Evolutionary conservation across 2,888 invertebrate genomes (phyloP).

Genomic region (Liodrosophila aerea): DNA sequence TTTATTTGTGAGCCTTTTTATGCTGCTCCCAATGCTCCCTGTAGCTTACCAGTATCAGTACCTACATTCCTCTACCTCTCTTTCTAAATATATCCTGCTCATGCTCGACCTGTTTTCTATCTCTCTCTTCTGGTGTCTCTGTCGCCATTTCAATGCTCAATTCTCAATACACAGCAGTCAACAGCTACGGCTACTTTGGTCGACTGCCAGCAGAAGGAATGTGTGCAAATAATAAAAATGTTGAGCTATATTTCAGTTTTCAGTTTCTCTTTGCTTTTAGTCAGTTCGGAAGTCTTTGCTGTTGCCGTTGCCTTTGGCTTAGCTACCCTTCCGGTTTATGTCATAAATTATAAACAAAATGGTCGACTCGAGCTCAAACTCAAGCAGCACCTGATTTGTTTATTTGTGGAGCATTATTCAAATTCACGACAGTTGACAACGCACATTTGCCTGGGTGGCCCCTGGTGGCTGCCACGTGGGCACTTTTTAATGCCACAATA

Average conservation of each 20-base stretch:
- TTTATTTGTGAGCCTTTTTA: conserved; percentile 49
- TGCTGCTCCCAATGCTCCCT: conserved; percentile 10
- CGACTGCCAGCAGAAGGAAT: conserved; percentile 36
- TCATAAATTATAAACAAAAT: conserved; percentile 61
- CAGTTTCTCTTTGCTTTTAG: conserved; percentile 9
- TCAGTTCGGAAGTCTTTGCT: conserved; percentile 21
- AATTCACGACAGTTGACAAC: conserved; percentile 51
- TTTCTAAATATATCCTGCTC: no score
- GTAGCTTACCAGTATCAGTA: not conserved
- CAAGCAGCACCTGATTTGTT: conserved; percentile 65
- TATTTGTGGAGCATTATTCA: conserved; percentile 62
- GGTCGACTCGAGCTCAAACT: conserved; percentile 30
- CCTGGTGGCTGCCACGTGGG: conserved; percentile 15
- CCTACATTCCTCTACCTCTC: not conserved
- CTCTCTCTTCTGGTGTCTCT: not conserved
- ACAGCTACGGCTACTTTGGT: conserved; percentile 1
- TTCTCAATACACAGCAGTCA: conserved; percentile 13
- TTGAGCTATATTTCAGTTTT: conserved; percentile 64
- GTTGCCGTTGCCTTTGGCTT: conserved; percentile 16
- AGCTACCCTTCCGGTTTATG: conserved; percentile 42
- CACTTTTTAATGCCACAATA: conserved; percentile 34
- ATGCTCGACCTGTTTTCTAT: no score
- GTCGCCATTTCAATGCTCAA: not conserved
- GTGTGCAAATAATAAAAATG: conserved; percentile 65
- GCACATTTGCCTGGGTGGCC: conserved; percentile 24